Percentiles rank a stretch among this genome's conserved stretches.
Conservation (phyloP, 1,140 invertebrate genomes). For the Caenorhabditis brenneri region DNA sequence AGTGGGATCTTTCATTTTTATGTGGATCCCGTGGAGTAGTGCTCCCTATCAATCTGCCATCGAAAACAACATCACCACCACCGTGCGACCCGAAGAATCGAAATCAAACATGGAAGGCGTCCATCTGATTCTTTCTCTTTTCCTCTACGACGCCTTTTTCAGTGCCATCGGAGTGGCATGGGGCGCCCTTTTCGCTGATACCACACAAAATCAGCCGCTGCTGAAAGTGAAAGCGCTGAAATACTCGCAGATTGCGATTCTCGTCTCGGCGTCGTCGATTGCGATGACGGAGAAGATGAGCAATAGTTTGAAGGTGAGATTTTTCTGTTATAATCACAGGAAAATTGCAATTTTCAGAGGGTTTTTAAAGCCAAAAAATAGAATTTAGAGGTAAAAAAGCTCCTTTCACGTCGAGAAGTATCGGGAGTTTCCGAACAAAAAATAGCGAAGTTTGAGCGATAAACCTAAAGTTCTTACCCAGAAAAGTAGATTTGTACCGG, state of each 20-base stretch:
- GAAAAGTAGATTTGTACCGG: too few species aligned
- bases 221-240: constrained; percentile 70
- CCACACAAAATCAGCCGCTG: constrained; percentile 64
- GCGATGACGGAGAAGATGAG: constrained; percentile 66
- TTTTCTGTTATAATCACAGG: constrained; percentile 47
- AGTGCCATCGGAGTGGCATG: constrained; percentile 71
- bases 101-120: constrained; percentile 66
- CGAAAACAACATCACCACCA: too few species aligned
- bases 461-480: too few species aligned
- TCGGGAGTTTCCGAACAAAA: too few species aligned
- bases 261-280: constrained; percentile 66
- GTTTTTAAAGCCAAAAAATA: too few species aligned
- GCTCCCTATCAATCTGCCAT: too few species aligned
- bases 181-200: constrained; percentile 72
- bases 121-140: constrained; percentile 72
- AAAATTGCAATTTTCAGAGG: too few species aligned
- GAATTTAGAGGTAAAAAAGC: too few species aligned
- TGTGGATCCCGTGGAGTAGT: constrained; percentile 72
- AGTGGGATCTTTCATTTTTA: constrained; percentile 71
- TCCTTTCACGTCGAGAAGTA: too few species aligned
- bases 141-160: constrained; percentile 73
- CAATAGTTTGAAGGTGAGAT: constrained; percentile 65
- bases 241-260: constrained; percentile 68
- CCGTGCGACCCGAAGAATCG: constrained; percentile 53
- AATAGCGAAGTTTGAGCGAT: too few species aligned